These are phyloP conservation scores for Cranoglanis bouderius DNA, from an alignment of 2,113 vertebrate genomes.

Conservation along the genomic window DNA sequence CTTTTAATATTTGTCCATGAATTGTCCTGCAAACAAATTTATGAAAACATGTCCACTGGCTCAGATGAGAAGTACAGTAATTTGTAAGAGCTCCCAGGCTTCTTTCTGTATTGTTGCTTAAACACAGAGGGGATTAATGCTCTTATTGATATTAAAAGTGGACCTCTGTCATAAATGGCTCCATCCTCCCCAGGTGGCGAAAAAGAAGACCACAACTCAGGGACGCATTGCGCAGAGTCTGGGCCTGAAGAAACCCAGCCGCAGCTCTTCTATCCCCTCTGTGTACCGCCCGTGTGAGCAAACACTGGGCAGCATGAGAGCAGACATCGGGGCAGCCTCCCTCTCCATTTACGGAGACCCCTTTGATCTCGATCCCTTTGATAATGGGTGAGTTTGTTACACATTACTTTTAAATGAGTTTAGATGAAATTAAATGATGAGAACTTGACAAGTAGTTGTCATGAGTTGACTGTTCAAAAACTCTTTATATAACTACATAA, in stretches of 20 bases:
- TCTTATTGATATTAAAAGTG: not conserved
- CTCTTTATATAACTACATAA: not conserved
- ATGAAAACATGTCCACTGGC: not conserved
- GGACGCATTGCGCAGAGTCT: slow-evolving; percentile 87
- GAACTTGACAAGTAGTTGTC: not conserved
- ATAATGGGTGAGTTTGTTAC: slow-evolving; percentile 57
- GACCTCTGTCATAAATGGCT: no score
- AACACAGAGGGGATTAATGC: not conserved
- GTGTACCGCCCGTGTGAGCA: slow-evolving; percentile 79
- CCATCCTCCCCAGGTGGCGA: slow-evolving; percentile 60
- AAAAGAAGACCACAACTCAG: slow-evolving; percentile 72
- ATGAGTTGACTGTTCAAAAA: not conserved
- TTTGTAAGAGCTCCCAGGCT: not conserved
- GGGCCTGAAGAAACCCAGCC: slow-evolving; percentile 77
- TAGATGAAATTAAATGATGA: not conserved
- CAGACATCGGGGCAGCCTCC: slow-evolving; percentile 90
- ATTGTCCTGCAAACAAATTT: not conserved
- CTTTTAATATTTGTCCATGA: not conserved
- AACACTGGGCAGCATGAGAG: slow-evolving; percentile 84
- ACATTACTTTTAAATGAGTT: not conserved
- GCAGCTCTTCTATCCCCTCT: slow-evolving; percentile 77
- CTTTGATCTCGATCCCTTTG: slow-evolving; percentile 85
- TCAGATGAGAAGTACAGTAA: not conserved
- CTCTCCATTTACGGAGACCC: slow-evolving; percentile 93
- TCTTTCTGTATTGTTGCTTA: not conserved